Conservation (phyloP, 2,888 invertebrate species). For the Mayetiola destructor region DNA sequence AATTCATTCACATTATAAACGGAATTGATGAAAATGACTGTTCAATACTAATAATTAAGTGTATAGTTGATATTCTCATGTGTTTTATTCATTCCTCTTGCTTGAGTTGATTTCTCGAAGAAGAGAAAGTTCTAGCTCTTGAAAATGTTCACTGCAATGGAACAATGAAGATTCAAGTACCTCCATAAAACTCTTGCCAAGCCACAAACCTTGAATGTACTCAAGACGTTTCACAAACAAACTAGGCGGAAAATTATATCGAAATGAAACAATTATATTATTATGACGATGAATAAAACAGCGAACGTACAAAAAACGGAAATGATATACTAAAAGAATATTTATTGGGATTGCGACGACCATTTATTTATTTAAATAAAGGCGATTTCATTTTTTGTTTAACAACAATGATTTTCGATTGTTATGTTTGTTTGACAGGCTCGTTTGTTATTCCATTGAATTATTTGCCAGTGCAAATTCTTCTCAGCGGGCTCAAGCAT, state of each 20-base stretch:
- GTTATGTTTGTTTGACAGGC: not conserved
- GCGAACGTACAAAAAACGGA: not conserved
- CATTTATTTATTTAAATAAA: no score
- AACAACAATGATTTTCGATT: not conserved
- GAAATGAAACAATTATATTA: not conserved
- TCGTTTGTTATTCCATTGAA: constrained; percentile 2
- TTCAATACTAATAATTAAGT: no score
- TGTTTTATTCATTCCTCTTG: no score
- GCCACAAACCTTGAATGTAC: not conserved
- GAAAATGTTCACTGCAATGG: not conserved
- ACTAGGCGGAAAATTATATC: constrained; percentile 11
- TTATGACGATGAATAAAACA: not conserved
- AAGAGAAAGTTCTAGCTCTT: not conserved
- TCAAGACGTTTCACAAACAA: not conserved
- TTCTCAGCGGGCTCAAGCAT: no score
- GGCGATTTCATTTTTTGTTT: not conserved
- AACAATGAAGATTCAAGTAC: not conserved
- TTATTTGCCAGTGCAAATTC: not conserved
- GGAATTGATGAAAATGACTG: no score
- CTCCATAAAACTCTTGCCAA: not conserved
- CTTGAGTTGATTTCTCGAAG: constrained; percentile 20
- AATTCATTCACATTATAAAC: no score
- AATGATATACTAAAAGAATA: no score
- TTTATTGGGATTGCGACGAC: no score
- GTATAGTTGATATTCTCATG: no score